Base-by-base conservation (phyloP, 2,113 vertebrate genomes). In the Silurus asotus region DNA sequence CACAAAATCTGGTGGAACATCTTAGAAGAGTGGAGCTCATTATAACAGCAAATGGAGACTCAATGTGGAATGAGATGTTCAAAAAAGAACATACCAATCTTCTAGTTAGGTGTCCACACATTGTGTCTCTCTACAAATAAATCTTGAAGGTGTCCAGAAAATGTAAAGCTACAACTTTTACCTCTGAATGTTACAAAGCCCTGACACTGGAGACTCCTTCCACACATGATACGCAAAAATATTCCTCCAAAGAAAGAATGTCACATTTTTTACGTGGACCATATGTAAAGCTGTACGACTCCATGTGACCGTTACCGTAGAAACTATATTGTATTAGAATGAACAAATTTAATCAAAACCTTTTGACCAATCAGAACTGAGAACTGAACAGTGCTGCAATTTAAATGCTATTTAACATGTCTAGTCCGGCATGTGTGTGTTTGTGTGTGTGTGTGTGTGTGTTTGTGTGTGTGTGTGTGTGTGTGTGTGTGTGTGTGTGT, bases 401-500 rank as follows among this genome's bases (percentile, higher is more conserved):
- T 48, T 13, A 53, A 53, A 51, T 3, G 20, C 5, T 10, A 6
- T 49, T 23, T 49, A 28, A 28, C 49, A 19, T 80, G 9, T 10
- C 28, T 23, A 69, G n/a, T 81, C 28, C 17, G 23, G 37, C 37
- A 37, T 37, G 2, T 37, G 37, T 37, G 56, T 83, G 77, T 74
- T n/a, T n/a, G n/a, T n/a, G 62, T 77, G 62, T 81, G 81, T 86
- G 80, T 75, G 28, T 48, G 76, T 53, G 78, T 64, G 64, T 37
- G 77, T 80, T 51, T 81, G 53, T n/a, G 23, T 55, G 70, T 55
- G 37, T 25, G 86, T 77, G 59, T n/a, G 65, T 28, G 13, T 19
- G 58, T 84, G 83, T 67, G 64, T 78, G 64, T 83, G 82, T 86
- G 82, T 78, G 45, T 59, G 79, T 53, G 81, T 70, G 72, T 53